Evolutionary conservation across 2,113 vertebrate species (phyloP).

Genomic region (Proteles cristata): DNA sequence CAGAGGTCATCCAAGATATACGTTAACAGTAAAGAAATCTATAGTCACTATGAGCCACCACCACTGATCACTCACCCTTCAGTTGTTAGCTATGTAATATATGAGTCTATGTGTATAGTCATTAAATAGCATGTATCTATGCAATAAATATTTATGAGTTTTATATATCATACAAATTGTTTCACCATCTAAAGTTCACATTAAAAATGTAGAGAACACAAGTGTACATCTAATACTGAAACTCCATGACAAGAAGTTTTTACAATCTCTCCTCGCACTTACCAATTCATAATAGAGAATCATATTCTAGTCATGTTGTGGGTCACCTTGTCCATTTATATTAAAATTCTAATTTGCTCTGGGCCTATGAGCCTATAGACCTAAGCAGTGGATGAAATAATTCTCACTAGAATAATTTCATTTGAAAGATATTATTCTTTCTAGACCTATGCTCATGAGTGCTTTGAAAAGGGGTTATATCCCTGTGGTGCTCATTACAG

Average conservation of each 20-base stretch:
- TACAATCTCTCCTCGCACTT: slow-evolving; percentile 34
- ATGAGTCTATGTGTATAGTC: background rate
- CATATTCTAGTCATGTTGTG: slow-evolving; percentile 59
- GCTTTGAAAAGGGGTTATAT: background rate
- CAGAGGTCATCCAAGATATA: background rate
- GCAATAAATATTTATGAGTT: background rate
- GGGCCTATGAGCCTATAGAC: slow-evolving; percentile 49
- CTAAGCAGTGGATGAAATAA: slow-evolving; percentile 51
- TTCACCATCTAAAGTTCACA: slow-evolving; percentile 30
- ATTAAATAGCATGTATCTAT: background rate
- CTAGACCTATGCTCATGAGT: background rate
- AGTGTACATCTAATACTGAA: slow-evolving; percentile 10
- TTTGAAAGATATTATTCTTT: slow-evolving; percentile 69
- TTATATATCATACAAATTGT: background rate
- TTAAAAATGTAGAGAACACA: background rate
- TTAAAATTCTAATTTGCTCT: slow-evolving; percentile 74
- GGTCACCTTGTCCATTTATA: slow-evolving; percentile 67
- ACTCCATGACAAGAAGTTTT: slow-evolving; percentile 9
- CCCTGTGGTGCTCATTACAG: slow-evolving; percentile 29
- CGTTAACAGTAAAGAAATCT: background rate
- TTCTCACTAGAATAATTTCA: slow-evolving; percentile 58
- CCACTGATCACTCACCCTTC: background rate
- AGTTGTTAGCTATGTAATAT: background rate
- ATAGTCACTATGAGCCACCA: background rate
- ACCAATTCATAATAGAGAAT: slow-evolving; percentile 40